Percentiles rank a stretch among this genome's conserved stretches.
Evolutionary conservation across 2,888 invertebrate genomes (phyloP).

Genomic region (Thera obeliscata): DNA sequence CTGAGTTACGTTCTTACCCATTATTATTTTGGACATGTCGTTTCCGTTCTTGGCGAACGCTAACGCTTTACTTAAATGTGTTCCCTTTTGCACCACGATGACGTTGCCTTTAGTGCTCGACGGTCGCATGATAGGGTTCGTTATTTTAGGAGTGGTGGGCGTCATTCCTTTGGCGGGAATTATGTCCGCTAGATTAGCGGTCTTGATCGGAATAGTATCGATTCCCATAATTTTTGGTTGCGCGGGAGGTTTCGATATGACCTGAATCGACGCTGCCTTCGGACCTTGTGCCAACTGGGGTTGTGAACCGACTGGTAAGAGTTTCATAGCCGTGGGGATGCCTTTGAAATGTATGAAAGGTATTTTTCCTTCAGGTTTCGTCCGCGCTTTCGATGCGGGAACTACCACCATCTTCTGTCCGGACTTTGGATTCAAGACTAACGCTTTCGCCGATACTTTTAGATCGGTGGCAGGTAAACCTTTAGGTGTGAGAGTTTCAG

Average conservation of each 20-base stretch:
- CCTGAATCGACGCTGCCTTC: slow-evolving; percentile 62
- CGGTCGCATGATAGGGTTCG: slow-evolving; percentile 75
- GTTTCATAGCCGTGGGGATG: slow-evolving; percentile 75
- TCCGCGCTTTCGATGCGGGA: slow-evolving; percentile 69
- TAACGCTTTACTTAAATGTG: slow-evolving; percentile 78
- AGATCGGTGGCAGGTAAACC: slow-evolving; percentile 79
- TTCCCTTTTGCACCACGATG: slow-evolving; percentile 85
- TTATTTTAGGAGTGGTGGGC: slow-evolving; percentile 70
- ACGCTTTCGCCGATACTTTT: slow-evolving; percentile 79
- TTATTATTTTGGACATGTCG: slow-evolving; percentile 80
- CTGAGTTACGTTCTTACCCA: slow-evolving; percentile 81
- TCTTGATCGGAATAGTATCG: slow-evolving; percentile 62
- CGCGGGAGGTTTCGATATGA: slow-evolving; percentile 66
- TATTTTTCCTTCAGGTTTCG: slow-evolving; percentile 72
- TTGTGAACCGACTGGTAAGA: slow-evolving; percentile 76
- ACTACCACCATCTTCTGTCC: slow-evolving; percentile 81
- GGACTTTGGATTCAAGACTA: slow-evolving; percentile 78
- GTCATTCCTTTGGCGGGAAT: slow-evolving; percentile 75
- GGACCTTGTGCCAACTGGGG: slow-evolving; percentile 53
- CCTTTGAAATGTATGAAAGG: slow-evolving; percentile 79
- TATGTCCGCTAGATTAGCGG: slow-evolving; percentile 78
- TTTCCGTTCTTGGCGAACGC: slow-evolving; percentile 77
- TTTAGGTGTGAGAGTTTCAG: slow-evolving; percentile 73
- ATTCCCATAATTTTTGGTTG: slow-evolving; percentile 64
- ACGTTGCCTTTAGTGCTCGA: slow-evolving; percentile 82